Base-by-base conservation (phyloP, 2,888 invertebrate species). In the Zhengitettix transpicula region DNA sequence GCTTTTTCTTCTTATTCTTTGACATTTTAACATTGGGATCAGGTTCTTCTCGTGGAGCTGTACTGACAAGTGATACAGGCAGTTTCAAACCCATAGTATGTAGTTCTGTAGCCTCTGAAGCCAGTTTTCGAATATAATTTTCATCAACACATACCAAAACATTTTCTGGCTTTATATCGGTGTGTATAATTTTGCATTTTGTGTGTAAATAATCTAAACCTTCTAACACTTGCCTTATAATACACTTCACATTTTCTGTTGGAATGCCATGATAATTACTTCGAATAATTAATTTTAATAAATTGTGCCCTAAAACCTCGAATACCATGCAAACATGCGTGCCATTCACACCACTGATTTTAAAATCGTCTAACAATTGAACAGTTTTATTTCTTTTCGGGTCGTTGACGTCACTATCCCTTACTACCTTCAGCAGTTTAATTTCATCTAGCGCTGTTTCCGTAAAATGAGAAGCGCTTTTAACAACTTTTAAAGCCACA, bases 271-370 rank as follows among this genome's bases (percentile, higher is more conserved):
- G 87, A 76, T 99, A 99, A 75, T 95, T 96, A 66, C 96, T 97
- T 74, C 95, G 90, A 70, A 98, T 92, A 72, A 99, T 99, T 67
- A 99, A 79, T 78, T 98, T 99, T 69, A 99, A 81, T 68, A 99
- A 81, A 78, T 99, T 98, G 77, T 96, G 92, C 64, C 99, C 99
- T 66, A 99, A 81, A 66, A 99, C 98, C 80, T 99, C 95, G 77
- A 99, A 97, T 67, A 97, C 97, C 97, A 98, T 98, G 74, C 97
- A 98, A 67, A 98, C 92, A 78, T 98, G 99, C 60, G 92, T 90
- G 63, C 99, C 99, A 79, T 99, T 97, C 56, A 97, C 88, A 67
- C 99, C 99, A 65, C 88, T 87, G 68, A 99, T 96, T 78, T 95
- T 96, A 76, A 99, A 99, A 77, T 98, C 96, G 76, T 99, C 97